Base-by-base conservation (phyloP, 2,888 invertebrate species). In the Cheilosia variabilis region DNA sequence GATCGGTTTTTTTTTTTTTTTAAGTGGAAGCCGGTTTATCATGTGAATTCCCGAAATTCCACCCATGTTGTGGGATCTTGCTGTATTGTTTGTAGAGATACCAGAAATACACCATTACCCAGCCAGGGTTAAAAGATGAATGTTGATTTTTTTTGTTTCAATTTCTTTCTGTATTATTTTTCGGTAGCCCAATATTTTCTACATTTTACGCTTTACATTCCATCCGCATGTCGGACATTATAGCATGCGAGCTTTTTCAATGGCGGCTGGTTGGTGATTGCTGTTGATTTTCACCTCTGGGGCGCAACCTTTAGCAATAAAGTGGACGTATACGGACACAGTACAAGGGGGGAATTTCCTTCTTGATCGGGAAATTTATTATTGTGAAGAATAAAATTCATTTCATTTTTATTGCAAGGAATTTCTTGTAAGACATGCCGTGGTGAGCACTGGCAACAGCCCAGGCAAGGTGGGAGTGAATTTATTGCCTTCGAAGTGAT, bases 1-100 rank as follows among this genome's bases (percentile, higher is more conserved):
- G 78, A 78, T 83, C 66, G 62, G 27, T 27, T 72, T 73, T 37
- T 37, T 10, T 37, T 37, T 37, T 13, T 3, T 9, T 9, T 52
- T 80, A 80, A 69, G 57, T 81, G 66, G 76, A 76, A 86, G 80
- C 81, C 71, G 81, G 86, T 86, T 86, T 86, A 81, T 72, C 76
- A 72, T 62, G 60, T 76, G 81, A 72, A 86, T 86, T 86, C 86
- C 81, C 86, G 71, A 80, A 86, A 86, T 86, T 86, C 86, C 73
- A 60, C 34, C 63, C 81, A 77, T 72, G 72, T 75, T 81, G 72
- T 76, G 63, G 77, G 72, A 79, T 78, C 73, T 84, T 75, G 80
- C 75, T 84, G 82, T 78, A 82, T 77, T 82, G 77, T 68, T 73
- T 83, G 79, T 82, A 77, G 69, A 66, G 66, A 81, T 52, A 62